Base-by-base conservation (phyloP, 2,797 vertebrate species). In the Gallinago solitaria region DNA sequence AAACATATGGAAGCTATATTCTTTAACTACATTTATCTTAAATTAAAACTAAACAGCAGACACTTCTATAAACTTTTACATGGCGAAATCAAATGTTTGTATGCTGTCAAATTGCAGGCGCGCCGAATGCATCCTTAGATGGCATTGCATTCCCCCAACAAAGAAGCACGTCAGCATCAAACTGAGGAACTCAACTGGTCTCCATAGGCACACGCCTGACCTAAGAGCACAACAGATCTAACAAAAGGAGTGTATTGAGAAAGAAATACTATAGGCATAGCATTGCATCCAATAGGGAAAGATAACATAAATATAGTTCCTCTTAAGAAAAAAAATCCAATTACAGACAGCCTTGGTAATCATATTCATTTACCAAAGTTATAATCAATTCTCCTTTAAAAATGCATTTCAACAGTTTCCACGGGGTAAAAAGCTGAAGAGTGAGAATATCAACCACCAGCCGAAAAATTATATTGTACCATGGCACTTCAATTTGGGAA, bases 1-100 rank as follows among this genome's bases (percentile, higher is more conserved):
- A 56, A 96, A 33, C 91, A 96, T 93, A 95, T 95, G 93, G 88
- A 95, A 96, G 85, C 56, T n/a, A 24, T 91, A 77, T 57, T 71
- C 68, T 89, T 86, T 95, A 95, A 95, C 90, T 90, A 84, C 47
- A 78, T 78, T 79, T 61, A 56, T 83, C 77, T 88, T 90, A 48
- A 94, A 94, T 57, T 83, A 95, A 78, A 93, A 93, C 90, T 17
- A 93, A 95, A 92, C 32, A 92, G 81, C 83, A 96, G 83, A 80
- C 79, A 71, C 47, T 80, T 82, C 93, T 33, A 92, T 89, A 96
- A 97, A 97, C 83, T 91, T 91, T 81, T 77, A 90, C 33, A 54
- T 23, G 43, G 78, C 27, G 47, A 75, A 95, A 93, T 91, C 71
- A 78, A 96, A 87, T 33, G 76, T 81, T 94, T 90, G 67, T 12